phyloP scores from a whole-genome alignment of 2,113 vertebrate species.

The Bubalus kerabau region DNA sequence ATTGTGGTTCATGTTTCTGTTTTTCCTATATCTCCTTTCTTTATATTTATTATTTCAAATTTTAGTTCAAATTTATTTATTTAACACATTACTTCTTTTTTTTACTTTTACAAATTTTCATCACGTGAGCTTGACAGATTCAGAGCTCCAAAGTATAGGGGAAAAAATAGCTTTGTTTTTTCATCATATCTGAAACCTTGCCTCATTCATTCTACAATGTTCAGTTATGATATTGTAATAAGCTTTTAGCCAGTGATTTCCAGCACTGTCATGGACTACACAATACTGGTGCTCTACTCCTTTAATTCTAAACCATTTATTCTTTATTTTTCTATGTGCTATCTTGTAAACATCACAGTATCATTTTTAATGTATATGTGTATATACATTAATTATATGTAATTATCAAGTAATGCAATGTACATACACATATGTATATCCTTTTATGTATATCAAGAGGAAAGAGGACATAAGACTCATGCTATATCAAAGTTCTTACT shows the following conservation, averaged over 20 bases:
- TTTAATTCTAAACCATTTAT: background rate
- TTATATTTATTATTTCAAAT: background rate
- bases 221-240: background rate
- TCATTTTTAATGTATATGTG: background rate
- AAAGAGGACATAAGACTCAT: background rate
- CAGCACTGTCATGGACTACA: background rate
- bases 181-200: background rate
- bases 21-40: background rate
- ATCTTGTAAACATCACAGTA: background rate
- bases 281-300: background rate
- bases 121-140: background rate
- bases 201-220: background rate
- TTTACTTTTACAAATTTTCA: background rate
- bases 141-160: background rate
- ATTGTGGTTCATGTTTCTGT: background rate
- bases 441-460: background rate
- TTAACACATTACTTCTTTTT: background rate
- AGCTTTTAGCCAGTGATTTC: background rate
- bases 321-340: background rate
- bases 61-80: background rate
- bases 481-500: background rate
- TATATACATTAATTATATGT: background rate
- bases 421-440: background rate
- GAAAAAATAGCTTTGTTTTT: background rate
- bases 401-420: background rate